Conservation (phyloP, 2,888 invertebrate species). For the Stenoptilia bipunctidactyla region DNA sequence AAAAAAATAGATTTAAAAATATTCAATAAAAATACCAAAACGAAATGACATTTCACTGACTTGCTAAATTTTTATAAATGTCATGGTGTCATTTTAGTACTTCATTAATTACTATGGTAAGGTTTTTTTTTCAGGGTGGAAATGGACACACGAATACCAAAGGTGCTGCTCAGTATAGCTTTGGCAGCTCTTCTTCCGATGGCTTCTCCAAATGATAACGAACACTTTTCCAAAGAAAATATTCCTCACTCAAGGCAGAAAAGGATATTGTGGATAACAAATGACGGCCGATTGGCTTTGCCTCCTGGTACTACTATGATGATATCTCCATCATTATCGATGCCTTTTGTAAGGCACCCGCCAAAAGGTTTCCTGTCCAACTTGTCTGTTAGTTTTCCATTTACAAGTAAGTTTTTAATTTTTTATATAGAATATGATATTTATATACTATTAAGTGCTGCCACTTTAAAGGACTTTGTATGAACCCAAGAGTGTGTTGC, state of each 20-base stretch:
- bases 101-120: too few species aligned
- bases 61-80: too few species aligned
- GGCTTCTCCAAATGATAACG: conserved; percentile 39
- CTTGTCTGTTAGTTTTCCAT: conserved; percentile 85
- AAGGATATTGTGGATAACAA: conserved; percentile 87
- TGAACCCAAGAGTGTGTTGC: too few species aligned
- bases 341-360: conserved; percentile 88
- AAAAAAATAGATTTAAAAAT: too few species aligned
- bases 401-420: conserved; percentile 89
- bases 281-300: conserved; percentile 84
- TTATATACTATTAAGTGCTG: too few species aligned
- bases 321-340: conserved; percentile 83
- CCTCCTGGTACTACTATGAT: conserved; percentile 87
- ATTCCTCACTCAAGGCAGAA: conserved; percentile 82
- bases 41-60: too few species aligned
- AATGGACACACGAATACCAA: conserved; percentile 56
- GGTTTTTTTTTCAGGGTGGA: conserved; percentile 27
- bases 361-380: conserved; percentile 89
- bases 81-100: too few species aligned
- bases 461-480: too few species aligned
- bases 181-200: conserved; percentile 54
- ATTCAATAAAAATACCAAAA: too few species aligned
- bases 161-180: conserved; percentile 56
- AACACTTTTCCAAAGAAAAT: conserved; percentile 44
- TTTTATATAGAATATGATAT: too few species aligned